These are phyloP conservation scores for Pyrocephalus nanus DNA, from an alignment of 2,797 vertebrate species.

Conservation along the genomic window DNA sequence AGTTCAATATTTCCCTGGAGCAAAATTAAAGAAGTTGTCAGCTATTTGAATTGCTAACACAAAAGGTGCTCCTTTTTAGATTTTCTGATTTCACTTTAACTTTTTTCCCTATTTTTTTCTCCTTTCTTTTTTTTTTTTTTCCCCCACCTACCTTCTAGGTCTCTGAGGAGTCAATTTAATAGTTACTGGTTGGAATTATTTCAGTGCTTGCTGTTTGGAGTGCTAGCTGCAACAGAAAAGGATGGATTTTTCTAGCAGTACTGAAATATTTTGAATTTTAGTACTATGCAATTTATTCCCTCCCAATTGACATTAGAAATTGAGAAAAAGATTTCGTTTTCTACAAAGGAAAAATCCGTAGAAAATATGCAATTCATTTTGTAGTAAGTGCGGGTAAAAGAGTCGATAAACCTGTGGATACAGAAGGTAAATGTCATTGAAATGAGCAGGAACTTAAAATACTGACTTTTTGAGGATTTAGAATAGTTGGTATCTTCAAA, in stretches of 20 bases:
- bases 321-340: not conserved
- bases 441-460: not conserved
- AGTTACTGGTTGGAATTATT: not conserved
- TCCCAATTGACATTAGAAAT: not conserved
- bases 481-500: not conserved
- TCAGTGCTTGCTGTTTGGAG: not conserved
- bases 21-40: not conserved
- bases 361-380: not conserved
- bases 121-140: not conserved
- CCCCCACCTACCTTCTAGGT: not conserved
- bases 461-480: not conserved
- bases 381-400: not conserved
- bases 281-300: not conserved
- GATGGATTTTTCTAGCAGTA: not conserved
- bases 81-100: not conserved
- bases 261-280: not conserved
- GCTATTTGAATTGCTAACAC: not conserved
- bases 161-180: not conserved
- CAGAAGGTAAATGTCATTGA: not conserved
- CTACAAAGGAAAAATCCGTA: not conserved
- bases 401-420: not conserved
- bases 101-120: rapidly evolving
- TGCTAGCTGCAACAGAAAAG: not conserved
- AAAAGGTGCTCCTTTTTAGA: not conserved
- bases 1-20: not conserved